Conservation (phyloP, 2,797 vertebrate genomes). For the Saxicola maurus region DNA sequence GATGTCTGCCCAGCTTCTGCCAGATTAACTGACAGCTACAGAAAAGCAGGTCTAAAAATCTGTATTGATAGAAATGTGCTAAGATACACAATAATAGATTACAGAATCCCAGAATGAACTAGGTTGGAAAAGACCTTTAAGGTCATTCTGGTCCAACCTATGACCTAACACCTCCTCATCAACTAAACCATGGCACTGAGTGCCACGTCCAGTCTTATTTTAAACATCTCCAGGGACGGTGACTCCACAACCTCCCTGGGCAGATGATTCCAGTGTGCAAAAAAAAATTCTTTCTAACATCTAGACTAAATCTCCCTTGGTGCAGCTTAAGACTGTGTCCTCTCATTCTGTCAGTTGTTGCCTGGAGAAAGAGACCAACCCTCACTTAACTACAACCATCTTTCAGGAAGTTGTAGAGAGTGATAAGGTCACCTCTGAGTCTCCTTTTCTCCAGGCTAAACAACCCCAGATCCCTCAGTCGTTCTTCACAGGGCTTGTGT, state of each 20-base stretch:
- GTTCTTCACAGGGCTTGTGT: not conserved
- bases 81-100: not conserved
- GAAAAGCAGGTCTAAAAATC: not conserved
- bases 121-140: not conserved
- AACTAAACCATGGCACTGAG: not conserved
- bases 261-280: rapidly evolving
- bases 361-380: not conserved
- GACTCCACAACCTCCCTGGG: not conserved
- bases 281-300: not conserved
- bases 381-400: not conserved
- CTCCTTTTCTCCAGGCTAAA: not conserved
- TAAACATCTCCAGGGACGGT: not conserved
- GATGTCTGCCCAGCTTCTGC: not conserved
- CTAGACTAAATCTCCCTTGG: not conserved
- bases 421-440: not conserved
- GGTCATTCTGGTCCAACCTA: not conserved
- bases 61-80: not conserved
- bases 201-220: not conserved
- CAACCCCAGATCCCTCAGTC: not conserved
- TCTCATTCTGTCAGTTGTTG: not conserved
- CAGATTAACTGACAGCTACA: not conserved
- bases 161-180: not conserved
- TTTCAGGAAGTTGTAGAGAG: not conserved
- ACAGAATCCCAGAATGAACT: not conserved
- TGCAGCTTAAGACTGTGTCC: not conserved